Percentiles rank a stretch among this genome's conserved stretches.
phyloP scores from a whole-genome alignment of 2,113 vertebrate genomes.

The Girardinichthys multiradiatus region DNA sequence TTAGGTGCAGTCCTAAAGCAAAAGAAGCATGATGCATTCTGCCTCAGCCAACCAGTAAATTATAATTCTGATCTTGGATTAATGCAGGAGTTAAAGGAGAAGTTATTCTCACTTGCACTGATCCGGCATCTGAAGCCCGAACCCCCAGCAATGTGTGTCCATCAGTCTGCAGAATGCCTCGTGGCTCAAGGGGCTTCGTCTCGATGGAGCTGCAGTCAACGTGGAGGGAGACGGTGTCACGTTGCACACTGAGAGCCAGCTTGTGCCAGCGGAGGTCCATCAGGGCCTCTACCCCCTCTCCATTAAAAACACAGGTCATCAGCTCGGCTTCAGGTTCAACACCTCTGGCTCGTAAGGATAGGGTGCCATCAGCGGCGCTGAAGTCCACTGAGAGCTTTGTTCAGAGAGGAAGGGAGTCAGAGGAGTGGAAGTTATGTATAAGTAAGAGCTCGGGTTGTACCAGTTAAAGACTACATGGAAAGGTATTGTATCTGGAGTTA shows the following conservation, averaged over 20 bases:
- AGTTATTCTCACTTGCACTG: constrained; percentile 79
- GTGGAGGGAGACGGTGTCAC: constrained; percentile 79
- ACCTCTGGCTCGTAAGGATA: constrained; percentile 84
- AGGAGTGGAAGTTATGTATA: background rate
- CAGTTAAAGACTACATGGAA: constrained; percentile 11
- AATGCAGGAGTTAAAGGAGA: background rate
- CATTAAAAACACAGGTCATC: constrained; percentile 81
- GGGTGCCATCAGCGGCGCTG: constrained; percentile 84
- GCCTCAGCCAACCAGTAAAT: background rate
- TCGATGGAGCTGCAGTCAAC: constrained; percentile 89
- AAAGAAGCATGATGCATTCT: background rate
- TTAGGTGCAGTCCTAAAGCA: too few species aligned
- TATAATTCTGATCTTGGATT: background rate
- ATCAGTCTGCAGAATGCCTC: constrained; percentile 59
- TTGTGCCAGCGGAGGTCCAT: constrained; percentile 94
- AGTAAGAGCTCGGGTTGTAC: background rate
- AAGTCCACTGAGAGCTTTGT: constrained; percentile 89
- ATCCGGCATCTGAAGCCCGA: constrained; percentile 80
- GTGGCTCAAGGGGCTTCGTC: constrained; percentile 84
- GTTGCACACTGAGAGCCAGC: constrained; percentile 84
- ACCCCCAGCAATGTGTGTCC: constrained; percentile 88
- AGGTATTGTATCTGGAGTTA: background rate
- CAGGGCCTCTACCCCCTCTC: constrained; percentile 84
- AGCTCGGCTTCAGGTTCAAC: constrained; percentile 42
- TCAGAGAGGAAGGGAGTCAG: background rate